Evolutionary conservation across 64 coral and sea anemone species (phyloP).

Genomic region (Orbicella faveolata): DNA sequence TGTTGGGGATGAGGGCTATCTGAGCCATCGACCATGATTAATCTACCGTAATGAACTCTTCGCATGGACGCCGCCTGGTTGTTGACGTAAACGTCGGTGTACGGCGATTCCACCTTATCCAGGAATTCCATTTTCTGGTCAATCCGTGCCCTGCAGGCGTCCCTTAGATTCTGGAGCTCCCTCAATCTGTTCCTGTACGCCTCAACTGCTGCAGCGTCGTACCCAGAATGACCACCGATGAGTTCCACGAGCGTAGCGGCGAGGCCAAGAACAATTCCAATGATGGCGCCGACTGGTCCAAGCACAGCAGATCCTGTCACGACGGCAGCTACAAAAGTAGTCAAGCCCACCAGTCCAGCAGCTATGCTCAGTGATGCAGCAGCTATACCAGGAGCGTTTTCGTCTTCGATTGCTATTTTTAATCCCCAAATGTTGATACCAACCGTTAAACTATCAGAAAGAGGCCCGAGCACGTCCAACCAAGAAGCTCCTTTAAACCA

Average conservation of each 20-base stretch:
- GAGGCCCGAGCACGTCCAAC: constrained; percentile 15
- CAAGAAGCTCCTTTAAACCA: constrained; percentile 22
- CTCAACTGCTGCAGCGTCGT: constrained; percentile 11
- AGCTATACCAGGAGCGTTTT: constrained; percentile 10
- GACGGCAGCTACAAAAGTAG: neutral
- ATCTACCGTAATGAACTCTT: neutral
- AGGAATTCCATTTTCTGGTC: neutral
- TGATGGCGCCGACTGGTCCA: constrained; percentile 3
- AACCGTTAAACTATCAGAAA: neutral
- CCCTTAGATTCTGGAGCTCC: neutral
- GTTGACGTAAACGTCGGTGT: constrained; percentile 17
- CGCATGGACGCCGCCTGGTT: neutral
- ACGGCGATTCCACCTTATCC: neutral
- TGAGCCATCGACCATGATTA: too few relatives aligned
- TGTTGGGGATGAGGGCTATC: too few relatives aligned
- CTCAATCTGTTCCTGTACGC: neutral
- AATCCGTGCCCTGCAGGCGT: neutral
- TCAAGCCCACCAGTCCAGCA: neutral
- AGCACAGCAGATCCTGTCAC: neutral
- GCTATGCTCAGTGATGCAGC: constrained; percentile 21
- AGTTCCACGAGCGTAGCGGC: constrained; percentile 5
- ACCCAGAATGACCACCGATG: neutral
- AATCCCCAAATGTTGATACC: constrained; percentile 22
- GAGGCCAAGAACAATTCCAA: neutral
- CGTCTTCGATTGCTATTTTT: constrained; percentile 7